Percentiles rank a stretch among this genome's conserved stretches.
Conservation (phyloP, 2,113 vertebrate genomes). For the Misgurnus mizolepis region DNA sequence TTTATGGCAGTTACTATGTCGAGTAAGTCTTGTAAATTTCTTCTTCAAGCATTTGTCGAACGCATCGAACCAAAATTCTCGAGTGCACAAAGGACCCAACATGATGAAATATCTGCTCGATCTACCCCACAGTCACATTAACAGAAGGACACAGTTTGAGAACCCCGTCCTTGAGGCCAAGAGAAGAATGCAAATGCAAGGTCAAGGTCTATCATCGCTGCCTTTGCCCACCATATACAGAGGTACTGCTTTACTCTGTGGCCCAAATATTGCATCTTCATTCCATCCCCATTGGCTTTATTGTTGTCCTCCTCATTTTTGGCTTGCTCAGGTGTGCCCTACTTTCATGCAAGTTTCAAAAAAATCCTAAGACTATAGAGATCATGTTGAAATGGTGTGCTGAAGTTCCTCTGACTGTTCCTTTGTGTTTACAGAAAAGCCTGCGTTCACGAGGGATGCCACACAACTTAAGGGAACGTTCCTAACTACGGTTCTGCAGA, state of each 20-base stretch:
- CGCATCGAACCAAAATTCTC: slow-evolving; percentile 5
- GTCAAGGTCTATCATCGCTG: slow-evolving; percentile 91
- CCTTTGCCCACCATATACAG: slow-evolving; percentile 92
- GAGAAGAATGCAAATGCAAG: slow-evolving; percentile 96
- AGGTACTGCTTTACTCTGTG: slow-evolving; percentile 75
- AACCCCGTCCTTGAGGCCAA: slow-evolving; percentile 99
- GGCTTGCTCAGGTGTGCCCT: slow-evolving; percentile 25
- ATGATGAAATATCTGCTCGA: slow-evolving; percentile 44
- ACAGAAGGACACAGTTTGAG: slow-evolving; percentile 99
- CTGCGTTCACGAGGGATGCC: slow-evolving; percentile 95
- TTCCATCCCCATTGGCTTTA: slow-evolving; percentile 2
- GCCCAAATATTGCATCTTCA: slow-evolving; percentile 23
- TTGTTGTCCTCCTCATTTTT: slow-evolving; percentile 12
- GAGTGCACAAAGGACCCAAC: slow-evolving; percentile 23
- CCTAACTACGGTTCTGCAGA: slow-evolving; percentile 94
- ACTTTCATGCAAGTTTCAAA: neutral
- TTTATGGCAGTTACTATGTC: slow-evolving; percentile 99
- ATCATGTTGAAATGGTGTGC: neutral
- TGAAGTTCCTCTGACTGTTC: neutral
- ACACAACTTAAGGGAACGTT: slow-evolving; percentile 97
- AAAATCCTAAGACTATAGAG: neutral
- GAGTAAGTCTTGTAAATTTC: slow-evolving; percentile 88
- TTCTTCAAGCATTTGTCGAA: slow-evolving; percentile 51
- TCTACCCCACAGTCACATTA: slow-evolving; percentile 87
- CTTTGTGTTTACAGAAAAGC: slow-evolving; percentile 83